A percentile compares a stretch with the other conserved stretches of the same genome.
Evolutionary conservation across 1,140 invertebrate species (phyloP).

Genomic region (Lepidurus apus): DNA sequence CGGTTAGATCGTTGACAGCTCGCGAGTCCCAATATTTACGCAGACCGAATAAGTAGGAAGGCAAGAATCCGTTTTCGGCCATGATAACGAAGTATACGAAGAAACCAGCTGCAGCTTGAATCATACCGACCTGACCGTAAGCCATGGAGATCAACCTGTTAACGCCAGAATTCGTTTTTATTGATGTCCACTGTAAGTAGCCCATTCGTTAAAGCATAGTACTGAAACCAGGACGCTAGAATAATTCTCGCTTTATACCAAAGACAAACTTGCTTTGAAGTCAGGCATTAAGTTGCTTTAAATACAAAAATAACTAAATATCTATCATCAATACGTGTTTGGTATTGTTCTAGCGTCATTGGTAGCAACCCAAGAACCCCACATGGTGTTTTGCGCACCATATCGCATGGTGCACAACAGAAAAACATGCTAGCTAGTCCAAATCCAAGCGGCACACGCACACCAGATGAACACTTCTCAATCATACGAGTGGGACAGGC

Average conservation of each 20-base stretch:
- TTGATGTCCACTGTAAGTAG: neutral
- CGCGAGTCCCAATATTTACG: conserved; percentile 93
- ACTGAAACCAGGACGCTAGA: neutral
- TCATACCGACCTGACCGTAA: conserved; percentile 98
- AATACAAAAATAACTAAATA: no score
- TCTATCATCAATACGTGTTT: neutral
- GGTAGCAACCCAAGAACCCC: neutral
- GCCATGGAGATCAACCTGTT: conserved; percentile 81
- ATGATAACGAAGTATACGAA: conserved; percentile 99
- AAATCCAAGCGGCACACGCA: neutral
- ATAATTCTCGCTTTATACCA: neutral
- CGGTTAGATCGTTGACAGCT: conserved; percentile 90
- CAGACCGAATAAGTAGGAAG: conserved; percentile 76
- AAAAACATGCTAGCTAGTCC: neutral
- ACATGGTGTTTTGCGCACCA: neutral
- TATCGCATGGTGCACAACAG: neutral
- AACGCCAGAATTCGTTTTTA: neutral
- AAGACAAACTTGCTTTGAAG: no score
- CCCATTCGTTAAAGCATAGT: neutral
- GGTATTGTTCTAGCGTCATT: neutral
- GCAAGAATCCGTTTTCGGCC: conserved; percentile 96
- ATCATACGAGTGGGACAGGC: neutral
- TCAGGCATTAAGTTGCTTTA: no score
- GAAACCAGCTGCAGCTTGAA: conserved; percentile 97
- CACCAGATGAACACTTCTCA: neutral